These are phyloP conservation scores for Coelogynopora nodosa DNA, from an alignment of 2,888 invertebrate species.

Conservation along the genomic window DNA sequence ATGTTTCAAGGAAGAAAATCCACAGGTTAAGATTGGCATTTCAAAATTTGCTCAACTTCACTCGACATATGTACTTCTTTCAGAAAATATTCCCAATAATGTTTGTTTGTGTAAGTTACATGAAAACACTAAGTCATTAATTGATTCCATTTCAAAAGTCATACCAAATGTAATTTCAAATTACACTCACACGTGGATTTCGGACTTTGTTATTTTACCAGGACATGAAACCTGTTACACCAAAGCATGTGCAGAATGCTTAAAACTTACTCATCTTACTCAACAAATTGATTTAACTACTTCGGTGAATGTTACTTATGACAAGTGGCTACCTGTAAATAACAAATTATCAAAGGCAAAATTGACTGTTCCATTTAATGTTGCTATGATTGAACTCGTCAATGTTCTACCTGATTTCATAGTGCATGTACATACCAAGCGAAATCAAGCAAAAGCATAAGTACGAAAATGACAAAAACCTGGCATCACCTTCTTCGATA, in stretches of 20 bases:
- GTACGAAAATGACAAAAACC: slow-evolving; percentile 28
- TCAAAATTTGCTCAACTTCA: not conserved
- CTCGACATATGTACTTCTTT: not conserved
- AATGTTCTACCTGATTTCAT: slow-evolving; percentile 14
- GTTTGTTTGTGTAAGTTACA: not conserved
- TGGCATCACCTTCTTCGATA: slow-evolving; percentile 4
- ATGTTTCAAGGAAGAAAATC: not conserved
- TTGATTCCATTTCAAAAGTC: not conserved
- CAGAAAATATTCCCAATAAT: not conserved
- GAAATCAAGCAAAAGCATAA: slow-evolving; percentile 18
- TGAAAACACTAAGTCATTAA: not conserved
- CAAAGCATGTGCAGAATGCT: not conserved
- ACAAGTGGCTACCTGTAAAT: slow-evolving; percentile 1
- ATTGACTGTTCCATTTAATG: slow-evolving; percentile 18
- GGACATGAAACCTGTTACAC: not conserved
- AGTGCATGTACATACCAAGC: slow-evolving; percentile 17
- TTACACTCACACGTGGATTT: not conserved
- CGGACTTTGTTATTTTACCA: not conserved
- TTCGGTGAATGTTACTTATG: slow-evolving; percentile 20
- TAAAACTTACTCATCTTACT: not conserved
- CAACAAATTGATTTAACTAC: not conserved
- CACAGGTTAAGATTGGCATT: not conserved
- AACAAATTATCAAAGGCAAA: slow-evolving; percentile 27
- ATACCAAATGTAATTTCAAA: not conserved
- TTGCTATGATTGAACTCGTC: slow-evolving; percentile 20